Evolutionary conservation across 2,113 vertebrate species (phyloP), one percentile per base, ranked within the genome.

Genomic region (Bubo bubo): DNA sequence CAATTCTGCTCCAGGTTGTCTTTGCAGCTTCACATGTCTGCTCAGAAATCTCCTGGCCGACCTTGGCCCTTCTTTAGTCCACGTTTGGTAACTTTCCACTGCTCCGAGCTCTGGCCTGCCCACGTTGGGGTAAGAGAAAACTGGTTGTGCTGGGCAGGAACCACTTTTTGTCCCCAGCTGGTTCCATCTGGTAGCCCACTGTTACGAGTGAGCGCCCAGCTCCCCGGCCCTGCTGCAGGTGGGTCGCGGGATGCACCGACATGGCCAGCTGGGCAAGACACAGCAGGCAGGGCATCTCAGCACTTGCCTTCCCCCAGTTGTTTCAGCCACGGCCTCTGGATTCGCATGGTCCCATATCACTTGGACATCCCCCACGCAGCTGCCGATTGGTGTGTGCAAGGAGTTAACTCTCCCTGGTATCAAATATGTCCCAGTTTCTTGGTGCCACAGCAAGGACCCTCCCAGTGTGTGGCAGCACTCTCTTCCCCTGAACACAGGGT

Each of bases 121-220:
- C 7, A 1, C 0, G 1, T 5, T 88, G 79, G 59, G 71, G 85
- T 93, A 93, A 93, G 97, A 96, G 92, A 90, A 91, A 97, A 97
- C 97, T 96, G 97, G 96, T 97, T 97, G 87, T 95, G 96, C 90
- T 97, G 93, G 79, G 92, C 90, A 94, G 81, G 88, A 96, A 96
- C 97, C 82, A 96, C 92, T 92, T 96, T 81, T 96, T 0, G 1
- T 90, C 71, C 85, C 77, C 28, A 81, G 89, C 80, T 96, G 87
- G 95, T 97, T 97, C 91, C 82, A 83, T 93, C 59, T 92, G 74
- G 86, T 50, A 92, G 93, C 82, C 86, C 94, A 86, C 53, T 3
- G 93, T 85, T 86, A 80, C 1, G 10, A 86, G 77, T 47, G 90
- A 96, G 90, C 1, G 58, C 92, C 85, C 85, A 79, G 88, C 75